Base-by-base conservation (phyloP, 2,888 invertebrate species). In the Branchinecta sandiegonensis region DNA sequence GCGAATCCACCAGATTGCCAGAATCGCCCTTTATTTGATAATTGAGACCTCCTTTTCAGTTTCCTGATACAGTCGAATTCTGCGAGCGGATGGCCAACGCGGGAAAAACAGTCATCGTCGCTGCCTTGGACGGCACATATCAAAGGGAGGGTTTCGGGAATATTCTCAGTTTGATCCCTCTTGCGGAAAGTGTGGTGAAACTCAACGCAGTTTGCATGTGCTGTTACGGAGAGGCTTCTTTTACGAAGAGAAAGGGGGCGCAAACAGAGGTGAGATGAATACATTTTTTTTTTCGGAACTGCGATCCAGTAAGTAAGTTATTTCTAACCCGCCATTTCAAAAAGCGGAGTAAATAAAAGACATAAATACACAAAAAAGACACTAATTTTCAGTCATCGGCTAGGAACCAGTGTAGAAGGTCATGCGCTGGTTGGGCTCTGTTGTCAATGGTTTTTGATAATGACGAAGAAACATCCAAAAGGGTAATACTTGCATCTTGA, bases 101-200 rank as follows among this genome's bases (percentile, higher is more conserved):
- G 65, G 83, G 83, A 1, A 83, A 83, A 76, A 79, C 79, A n/a
- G 81, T 84, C 2, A 80, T 83, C 56, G 81, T 84, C 5, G 83
- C 83, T 56, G 83, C 83, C 2, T 74, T 84, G 56, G 83, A 83
- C 75, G 83, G 81, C 13, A 83, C 83, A 7, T 84, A 79, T 74
- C 80, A 81, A 73, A 77, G 82, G 74, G 12, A 71, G 50, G 75
- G 75, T 8, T 77, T 77, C 72, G 75, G 80, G 17, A 76, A 79
- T 69, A 80, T 83, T 65, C 74, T 82, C 46, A 76, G 78, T 56
- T 74, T 82, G 65, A 80, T 83, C 10, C 82, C 82, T 8, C 72
- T 81, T 50, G 80, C 82, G 8, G 82, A 82, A 73, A 78, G 75
- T 74, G 80, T 83, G 8, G 77, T 80, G 65, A 82, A 82, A 72